Evolutionary conservation across 2,888 invertebrate species (phyloP).

Genomic region (Phalera bucephala): DNA sequence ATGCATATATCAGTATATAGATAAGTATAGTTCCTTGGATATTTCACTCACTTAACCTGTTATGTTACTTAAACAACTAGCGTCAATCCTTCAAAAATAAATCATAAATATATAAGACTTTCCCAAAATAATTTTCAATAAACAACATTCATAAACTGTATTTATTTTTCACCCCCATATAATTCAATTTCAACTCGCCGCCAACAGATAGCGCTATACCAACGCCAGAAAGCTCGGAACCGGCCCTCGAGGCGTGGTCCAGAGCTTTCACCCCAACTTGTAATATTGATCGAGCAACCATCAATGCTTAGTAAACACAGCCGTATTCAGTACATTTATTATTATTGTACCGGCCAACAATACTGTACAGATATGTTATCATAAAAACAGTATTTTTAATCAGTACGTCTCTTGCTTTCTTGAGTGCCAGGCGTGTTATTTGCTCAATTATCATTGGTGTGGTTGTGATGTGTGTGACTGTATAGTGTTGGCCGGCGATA

Average conservation of each 20-base stretch:
- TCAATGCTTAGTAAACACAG: conserved; percentile 48
- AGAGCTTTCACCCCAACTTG: conserved; percentile 67
- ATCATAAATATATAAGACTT: too few species aligned
- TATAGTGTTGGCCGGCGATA: conserved; percentile 35
- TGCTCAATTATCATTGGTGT: conserved; percentile 40
- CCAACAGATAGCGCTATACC: conserved; percentile 56
- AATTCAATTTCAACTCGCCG: not conserved
- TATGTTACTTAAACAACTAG: too few species aligned
- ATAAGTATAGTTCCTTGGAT: too few species aligned
- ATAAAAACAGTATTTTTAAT: conserved; percentile 51
- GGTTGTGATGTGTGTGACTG: conserved; percentile 14
- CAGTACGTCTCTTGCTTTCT: conserved; percentile 53
- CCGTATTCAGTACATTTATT: conserved; percentile 45
- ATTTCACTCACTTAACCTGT: too few species aligned
- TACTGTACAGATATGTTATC: conserved; percentile 55
- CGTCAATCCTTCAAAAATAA: too few species aligned
- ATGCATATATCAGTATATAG: too few species aligned
- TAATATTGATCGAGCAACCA: conserved; percentile 65
- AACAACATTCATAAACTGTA: too few species aligned
- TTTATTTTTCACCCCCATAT: too few species aligned
- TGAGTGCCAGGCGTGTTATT: conserved; percentile 48
- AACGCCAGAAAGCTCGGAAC: conserved; percentile 41
- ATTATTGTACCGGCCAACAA: conserved; percentile 36
- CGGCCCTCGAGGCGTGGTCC: conserved; percentile 63
- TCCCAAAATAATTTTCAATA: too few species aligned